phyloP scores from a whole-genome alignment of 2,113 vertebrate species.

The Australoheros scitulus region DNA sequence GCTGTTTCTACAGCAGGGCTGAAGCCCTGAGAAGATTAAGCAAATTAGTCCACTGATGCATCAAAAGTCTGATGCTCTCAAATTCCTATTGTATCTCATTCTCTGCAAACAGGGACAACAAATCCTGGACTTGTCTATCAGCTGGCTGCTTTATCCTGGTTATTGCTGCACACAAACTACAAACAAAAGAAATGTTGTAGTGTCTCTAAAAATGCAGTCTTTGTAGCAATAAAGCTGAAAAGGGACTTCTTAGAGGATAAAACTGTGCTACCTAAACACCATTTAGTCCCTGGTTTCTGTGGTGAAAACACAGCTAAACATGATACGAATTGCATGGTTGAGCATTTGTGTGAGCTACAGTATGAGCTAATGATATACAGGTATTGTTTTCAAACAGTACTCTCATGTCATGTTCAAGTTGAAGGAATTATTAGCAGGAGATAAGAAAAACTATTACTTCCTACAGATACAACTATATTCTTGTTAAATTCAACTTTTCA shows the following conservation, averaged over 20 bases:
- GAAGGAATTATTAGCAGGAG: too few relatives aligned
- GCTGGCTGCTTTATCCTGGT: neutral
- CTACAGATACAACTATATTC: too few relatives aligned
- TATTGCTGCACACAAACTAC: neutral
- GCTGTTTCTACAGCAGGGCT: slow-evolving; percentile 4
- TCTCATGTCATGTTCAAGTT: too few relatives aligned
- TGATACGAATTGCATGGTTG: neutral
- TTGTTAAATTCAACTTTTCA: too few relatives aligned
- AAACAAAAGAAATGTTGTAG: neutral
- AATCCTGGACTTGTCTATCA: slow-evolving; percentile 4
- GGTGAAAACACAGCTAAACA: neutral
- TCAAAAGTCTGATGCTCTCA: slow-evolving; percentile 1
- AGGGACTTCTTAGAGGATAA: neutral
- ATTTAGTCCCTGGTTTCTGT: neutral
- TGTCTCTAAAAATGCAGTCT: neutral
- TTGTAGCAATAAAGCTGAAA: neutral
- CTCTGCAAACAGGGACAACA: slow-evolving; percentile 3
- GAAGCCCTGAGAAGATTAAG: slow-evolving; percentile 10
- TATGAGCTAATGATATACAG: too few relatives aligned
- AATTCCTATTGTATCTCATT: neutral
- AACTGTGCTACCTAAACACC: neutral
- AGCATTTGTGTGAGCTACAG: neutral
- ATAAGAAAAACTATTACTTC: too few relatives aligned
- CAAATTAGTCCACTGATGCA: slow-evolving; percentile 7
- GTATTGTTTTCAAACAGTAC: too few relatives aligned